Evolutionary conservation across 2,888 invertebrate species (phyloP), one percentile per base, ranked within the genome.

Genomic region (Prosopocoilus inquinatus): DNA sequence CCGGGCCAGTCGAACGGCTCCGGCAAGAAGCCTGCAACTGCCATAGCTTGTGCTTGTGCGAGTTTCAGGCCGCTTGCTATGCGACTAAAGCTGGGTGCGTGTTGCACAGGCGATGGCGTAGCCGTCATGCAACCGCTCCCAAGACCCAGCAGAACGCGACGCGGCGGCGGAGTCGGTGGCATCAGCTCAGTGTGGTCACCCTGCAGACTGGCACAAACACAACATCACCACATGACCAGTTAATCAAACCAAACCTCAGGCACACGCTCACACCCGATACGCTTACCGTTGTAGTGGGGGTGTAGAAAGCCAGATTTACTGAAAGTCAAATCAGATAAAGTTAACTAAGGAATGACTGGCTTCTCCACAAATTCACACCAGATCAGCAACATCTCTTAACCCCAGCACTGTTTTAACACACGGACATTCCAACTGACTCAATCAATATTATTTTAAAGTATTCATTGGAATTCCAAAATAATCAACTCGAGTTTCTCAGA

Each of bases 21-120:
- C 48, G 84, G 83, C 68, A 84, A 75, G 74, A 87, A 84, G 62
- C 87, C 86, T 60, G 87, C 85, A 59, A 84, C 83, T 59, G 87
- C 87, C 82, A 88, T 86, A 56, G 87, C 87, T 78, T 87, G 85
- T 51, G 83, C 82, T 77, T 88, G 87, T 62, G 87, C 87, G 67
- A 88, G 78, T 73, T 85, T 86, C 62, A 89, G 79, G 55, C 88
- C 88, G 70, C 85, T 85, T 58, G 86, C 87, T 64, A 88, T 82
- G 70, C 79, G 85, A 73, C 78, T 82, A 73, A 78, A 77, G 75
- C 74, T 77, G 69, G 74, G 74, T 70, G 75, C 70, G 68, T 70
- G 70, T 68, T 69, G 72, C 69, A 67, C 70, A 70, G 69, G 70
- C 67, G 69, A 70, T 61, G 61, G 65, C 58, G 64, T 52, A 60